Evolutionary conservation across 2,113 vertebrate species (phyloP).

Genomic region (Apaloderma vittatum): DNA sequence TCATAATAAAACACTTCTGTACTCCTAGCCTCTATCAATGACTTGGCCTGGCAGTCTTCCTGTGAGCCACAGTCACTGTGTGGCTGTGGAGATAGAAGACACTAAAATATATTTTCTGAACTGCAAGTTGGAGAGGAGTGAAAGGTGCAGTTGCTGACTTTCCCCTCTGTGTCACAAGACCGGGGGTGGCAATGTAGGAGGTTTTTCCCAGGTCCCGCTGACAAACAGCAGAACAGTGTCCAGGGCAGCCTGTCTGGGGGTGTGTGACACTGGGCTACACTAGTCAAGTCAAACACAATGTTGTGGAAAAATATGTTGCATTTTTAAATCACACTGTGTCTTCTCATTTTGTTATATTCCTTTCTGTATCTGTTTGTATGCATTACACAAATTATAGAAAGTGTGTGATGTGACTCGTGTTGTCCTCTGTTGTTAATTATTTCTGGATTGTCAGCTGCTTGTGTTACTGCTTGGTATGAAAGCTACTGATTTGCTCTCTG

Average conservation of each 20-base stretch:
- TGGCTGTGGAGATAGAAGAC: not conserved
- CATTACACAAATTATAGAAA: not conserved
- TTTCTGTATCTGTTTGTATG: not conserved
- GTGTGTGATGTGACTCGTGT: not conserved
- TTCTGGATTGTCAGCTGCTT: not conserved
- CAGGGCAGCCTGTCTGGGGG: rapidly evolving
- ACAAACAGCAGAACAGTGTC: not conserved
- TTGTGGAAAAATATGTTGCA: not conserved
- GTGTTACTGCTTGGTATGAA: not conserved
- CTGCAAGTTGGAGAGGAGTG: not conserved
- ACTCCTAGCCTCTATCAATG: not conserved
- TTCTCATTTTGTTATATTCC: not conserved
- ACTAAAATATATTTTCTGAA: not conserved
- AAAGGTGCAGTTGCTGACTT: not conserved
- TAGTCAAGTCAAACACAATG: not conserved
- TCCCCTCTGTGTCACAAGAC: not conserved
- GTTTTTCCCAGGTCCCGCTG: not conserved
- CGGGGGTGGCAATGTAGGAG: not conserved
- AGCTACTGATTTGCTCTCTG: not conserved
- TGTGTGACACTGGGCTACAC: not conserved
- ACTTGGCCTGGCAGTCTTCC: not conserved
- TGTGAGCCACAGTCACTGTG: not conserved
- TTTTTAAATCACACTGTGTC: not conserved
- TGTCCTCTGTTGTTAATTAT: not conserved
- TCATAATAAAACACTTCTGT: not conserved